Evolutionary conservation across 2,797 vertebrate genomes (phyloP), one percentile per base, ranked within the genome.

Genomic region (Clarias platycephalus): DNA sequence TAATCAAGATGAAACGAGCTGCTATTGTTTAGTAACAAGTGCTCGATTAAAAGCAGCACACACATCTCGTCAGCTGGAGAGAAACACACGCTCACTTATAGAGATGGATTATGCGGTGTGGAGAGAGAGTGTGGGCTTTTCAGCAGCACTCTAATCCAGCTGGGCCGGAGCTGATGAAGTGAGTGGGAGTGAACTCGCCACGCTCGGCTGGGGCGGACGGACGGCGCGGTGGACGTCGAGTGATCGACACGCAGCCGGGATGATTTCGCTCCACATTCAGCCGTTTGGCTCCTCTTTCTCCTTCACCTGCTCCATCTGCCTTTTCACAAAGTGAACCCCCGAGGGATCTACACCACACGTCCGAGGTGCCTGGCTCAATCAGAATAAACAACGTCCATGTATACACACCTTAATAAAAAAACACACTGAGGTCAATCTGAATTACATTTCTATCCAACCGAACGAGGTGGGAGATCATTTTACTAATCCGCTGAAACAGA

Each of bases 41-140:
- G 82, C 57, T 84, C 53, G 62, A 74, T 75, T 37, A 57, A 77
- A 88, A 82, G 55, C 60, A 34, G 24, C 57, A 66, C 83, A 80
- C 72, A 80, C 72, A 62, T 22, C 20, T 82, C 49, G 68, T 74
- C 82, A 40, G 76, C 71, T 77, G 83, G 26, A 82, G 82, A 84
- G 75, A 84, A 85, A 87, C 77, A 85, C 86, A 86, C 74, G 75
- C 62, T 72, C 49, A 63, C 79, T 82, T 84, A 82, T 76, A 74
- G 82, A 85, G 86, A 87, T 83, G 84, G 87, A 86, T 89, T 88
- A 88, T 84, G 86, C 84, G 81, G 79, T 1, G 76, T 83, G 84
- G 79, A 85, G 68, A 84, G 86, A 84, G 86, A 37, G 37, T 5
- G 37, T 80, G 84, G 57, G 86, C 55, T 83, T 83, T 86, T 85